Base-by-base conservation (phyloP, 2,797 vertebrate species). In the Percopsis omiscomaycus region DNA sequence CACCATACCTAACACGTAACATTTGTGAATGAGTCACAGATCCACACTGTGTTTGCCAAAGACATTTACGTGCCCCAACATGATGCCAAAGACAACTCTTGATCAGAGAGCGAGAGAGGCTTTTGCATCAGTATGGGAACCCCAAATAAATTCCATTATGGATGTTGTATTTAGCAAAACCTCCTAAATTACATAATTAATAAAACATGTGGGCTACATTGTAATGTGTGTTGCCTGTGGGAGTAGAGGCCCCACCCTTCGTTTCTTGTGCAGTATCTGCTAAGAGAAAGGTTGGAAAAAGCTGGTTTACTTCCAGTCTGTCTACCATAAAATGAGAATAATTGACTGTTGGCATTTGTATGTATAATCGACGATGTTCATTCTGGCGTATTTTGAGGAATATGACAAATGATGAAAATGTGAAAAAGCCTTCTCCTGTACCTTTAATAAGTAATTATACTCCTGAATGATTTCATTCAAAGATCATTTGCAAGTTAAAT, bases 1-100 rank as follows among this genome's bases (percentile, higher is more conserved):
- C 57, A 73, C 79, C 71, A 74, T 79, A 77, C 71, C 71, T 72
- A 75, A 86, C 83, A 74, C 64, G 73, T 75, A 82, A 82, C 81
- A 83, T 78, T 79, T 75, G 57, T 75, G 80, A 84, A 78, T 83
- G 80, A 90, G 77, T 86, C 84, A 86, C 69, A 61, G 58, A 66
- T 67, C 74, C 74, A 52, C 62, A 65, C 44, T 58, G 64, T 63
- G 71, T 74, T 77, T 86, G 84, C 84, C 84, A 86, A 85, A 82
- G 71, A 76, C 85, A 79, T 86, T 83, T 75, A 82, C 28, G 47
- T 73, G 68, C 79, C 73, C 59, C 46, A 69, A 53, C n/a, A 16
- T 48, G 5, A 2, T 30, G 80, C 77, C 85, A 87, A 86, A 86
- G 64, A 80, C 77, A 86, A 83, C 82, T 84, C 61, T 66, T 56